phyloP scores from a whole-genome alignment of 2,113 vertebrate species.

The Lutjanus erythropterus region DNA sequence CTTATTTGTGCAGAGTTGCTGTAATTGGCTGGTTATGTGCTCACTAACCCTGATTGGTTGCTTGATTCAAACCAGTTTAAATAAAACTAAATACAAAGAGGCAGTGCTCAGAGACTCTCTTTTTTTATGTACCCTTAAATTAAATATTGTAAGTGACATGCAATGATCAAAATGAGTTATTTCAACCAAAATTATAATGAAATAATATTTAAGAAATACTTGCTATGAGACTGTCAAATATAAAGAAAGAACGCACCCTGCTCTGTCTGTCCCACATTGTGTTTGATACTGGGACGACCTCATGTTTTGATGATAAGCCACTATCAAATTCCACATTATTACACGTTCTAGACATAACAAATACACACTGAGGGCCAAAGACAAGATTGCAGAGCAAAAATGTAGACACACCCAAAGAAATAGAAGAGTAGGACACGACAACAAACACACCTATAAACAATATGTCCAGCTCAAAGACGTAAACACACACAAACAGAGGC shows the following conservation, averaged over 20 bases:
- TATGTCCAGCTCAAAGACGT: conserved; percentile 53
- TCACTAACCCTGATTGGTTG: too few species aligned
- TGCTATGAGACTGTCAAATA: background rate
- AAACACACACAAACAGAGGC: conserved; percentile 68
- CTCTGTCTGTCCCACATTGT: conserved; percentile 17
- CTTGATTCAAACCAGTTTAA: too few species aligned
- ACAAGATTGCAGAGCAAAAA: conserved; percentile 61
- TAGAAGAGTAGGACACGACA: conserved; percentile 56
- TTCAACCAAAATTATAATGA: too few species aligned
- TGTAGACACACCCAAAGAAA: conserved; percentile 68
- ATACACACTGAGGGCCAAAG: conserved; percentile 50
- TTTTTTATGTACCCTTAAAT: too few species aligned
- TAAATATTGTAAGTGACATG: too few species aligned
- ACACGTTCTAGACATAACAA: conserved; percentile 73
- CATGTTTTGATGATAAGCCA: conserved; percentile 51
- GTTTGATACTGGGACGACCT: conserved; percentile 25
- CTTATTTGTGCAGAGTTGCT: too few species aligned
- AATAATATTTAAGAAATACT: background rate
- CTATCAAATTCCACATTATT: conserved; percentile 74
- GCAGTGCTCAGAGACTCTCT: too few species aligned
- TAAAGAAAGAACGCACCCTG: background rate
- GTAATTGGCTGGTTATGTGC: too few species aligned
- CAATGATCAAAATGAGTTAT: too few species aligned
- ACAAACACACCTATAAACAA: conserved; percentile 77
- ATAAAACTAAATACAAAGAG: too few species aligned